phyloP scores from a whole-genome alignment of 2,888 invertebrate genomes.

The Ectemnius lituratus region DNA sequence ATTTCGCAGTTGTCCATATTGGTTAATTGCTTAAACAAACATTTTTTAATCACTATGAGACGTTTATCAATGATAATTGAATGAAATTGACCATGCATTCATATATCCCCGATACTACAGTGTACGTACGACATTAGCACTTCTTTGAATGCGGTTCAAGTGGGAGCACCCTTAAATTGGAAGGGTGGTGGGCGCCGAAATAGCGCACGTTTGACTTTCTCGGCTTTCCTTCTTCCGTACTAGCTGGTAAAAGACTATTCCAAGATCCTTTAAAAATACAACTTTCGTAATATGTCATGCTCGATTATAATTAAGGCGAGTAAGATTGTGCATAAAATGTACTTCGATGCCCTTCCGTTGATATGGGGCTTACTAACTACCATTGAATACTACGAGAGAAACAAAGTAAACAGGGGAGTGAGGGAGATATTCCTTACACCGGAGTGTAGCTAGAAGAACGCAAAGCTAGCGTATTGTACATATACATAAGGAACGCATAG shows the following conservation, averaged over 20 bases:
- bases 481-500: slow-evolving; percentile 64
- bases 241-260: slow-evolving; percentile 35
- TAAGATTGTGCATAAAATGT: slow-evolving; percentile 52
- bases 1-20: no score
- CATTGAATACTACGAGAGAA: slow-evolving; percentile 43
- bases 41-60: slow-evolving; percentile 8
- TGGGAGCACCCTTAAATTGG: background rate
- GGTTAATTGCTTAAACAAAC: slow-evolving; percentile 1
- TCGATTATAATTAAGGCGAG: slow-evolving; percentile 43
- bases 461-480: slow-evolving; percentile 59
- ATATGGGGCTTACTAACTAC: slow-evolving; percentile 44
- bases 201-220: slow-evolving; percentile 38
- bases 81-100: no score
- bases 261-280: slow-evolving; percentile 47
- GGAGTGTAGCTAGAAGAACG: slow-evolving; percentile 53
- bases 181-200: slow-evolving; percentile 36
- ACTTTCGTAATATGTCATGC: slow-evolving; percentile 53
- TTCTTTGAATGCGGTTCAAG: slow-evolving; percentile 41
- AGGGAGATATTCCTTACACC: slow-evolving; percentile 34
- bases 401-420: no score
- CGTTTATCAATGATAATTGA: background rate
- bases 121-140: slow-evolving; percentile 40
- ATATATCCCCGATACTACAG: slow-evolving; percentile 27
- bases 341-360: slow-evolving; percentile 44
- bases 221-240: slow-evolving; percentile 50